Percentiles rank a stretch among this genome's conserved stretches.
These are phyloP conservation scores for Oncorhynchus masou DNA, from an alignment of 2,113 vertebrate species.

Conservation along the genomic window DNA sequence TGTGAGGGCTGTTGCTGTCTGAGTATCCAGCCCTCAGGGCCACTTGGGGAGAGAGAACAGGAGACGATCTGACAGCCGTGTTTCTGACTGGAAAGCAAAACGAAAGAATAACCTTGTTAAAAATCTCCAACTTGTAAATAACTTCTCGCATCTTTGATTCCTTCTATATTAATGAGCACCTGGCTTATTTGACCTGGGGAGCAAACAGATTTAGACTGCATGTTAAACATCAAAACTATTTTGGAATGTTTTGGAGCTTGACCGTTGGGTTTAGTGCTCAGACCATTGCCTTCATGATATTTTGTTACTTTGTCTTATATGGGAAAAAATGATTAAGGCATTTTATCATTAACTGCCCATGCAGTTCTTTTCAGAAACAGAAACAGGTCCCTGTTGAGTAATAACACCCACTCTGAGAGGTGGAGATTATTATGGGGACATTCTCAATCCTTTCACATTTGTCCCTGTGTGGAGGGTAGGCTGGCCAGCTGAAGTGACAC, in stretches of 20 bases:
- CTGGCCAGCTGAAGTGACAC: constrained; percentile 21
- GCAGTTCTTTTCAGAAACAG: background rate
- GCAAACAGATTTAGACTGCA: constrained; percentile 28
- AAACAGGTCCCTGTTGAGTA: background rate
- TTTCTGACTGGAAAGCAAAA: constrained; percentile 34
- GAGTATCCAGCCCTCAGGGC: background rate
- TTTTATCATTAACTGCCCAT: background rate
- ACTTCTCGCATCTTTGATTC: constrained; percentile 64
- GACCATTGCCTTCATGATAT: background rate
- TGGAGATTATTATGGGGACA: background rate
- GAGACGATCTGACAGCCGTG: constrained; percentile 31
- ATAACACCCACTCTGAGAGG: background rate
- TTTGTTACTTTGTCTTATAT: background rate
- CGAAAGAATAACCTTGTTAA: constrained; percentile 52
- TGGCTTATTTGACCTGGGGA: constrained; percentile 60
- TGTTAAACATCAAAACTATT: constrained; percentile 40
- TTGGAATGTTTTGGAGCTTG: background rate
- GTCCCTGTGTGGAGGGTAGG: background rate
- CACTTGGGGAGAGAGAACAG: constrained; percentile 17
- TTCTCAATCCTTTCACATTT: background rate
- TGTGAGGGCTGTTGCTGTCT: background rate
- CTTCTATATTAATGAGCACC: constrained; percentile 73
- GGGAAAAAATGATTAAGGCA: background rate
- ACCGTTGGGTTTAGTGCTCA: background rate
- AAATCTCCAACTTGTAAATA: constrained; percentile 60